phyloP scores from a whole-genome alignment of 2,888 invertebrate genomes.

The Cyclophora albipunctata region DNA sequence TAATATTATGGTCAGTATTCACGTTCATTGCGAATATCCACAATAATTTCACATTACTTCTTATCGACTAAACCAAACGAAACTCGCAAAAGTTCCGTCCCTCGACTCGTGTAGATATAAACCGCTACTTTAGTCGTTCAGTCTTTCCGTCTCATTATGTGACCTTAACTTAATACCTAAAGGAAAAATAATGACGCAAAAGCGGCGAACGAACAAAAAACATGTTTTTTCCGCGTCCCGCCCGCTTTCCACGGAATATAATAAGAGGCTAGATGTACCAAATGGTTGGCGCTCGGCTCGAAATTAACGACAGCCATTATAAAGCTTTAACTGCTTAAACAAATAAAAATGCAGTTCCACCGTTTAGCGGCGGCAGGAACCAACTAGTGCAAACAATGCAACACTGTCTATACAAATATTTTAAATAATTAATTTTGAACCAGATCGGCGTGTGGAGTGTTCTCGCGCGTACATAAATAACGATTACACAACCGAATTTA shows the following conservation, averaged over 20 bases:
- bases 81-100: too few species aligned
- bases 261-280: conserved; percentile 34
- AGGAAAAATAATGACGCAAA: conserved; percentile 16
- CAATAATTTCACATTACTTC: too few species aligned
- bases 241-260: conserved; percentile 23
- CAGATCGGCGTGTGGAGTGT: conserved; percentile 1
- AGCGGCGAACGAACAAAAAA: conserved; percentile 12
- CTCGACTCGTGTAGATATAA: too few species aligned
- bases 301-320: conserved; percentile 44
- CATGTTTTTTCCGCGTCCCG: conserved; percentile 24
- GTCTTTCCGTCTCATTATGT: conserved; percentile 15
- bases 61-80: too few species aligned
- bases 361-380: conserved; percentile 15
- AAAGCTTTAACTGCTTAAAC: conserved; percentile 31
- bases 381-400: conserved; percentile 3
- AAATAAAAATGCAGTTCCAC: conserved; percentile 36
- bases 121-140: conserved; percentile 8
- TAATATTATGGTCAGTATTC: too few species aligned
- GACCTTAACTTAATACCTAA: conserved; percentile 10
- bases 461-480: conserved; percentile 9
- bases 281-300: conserved; percentile 34
- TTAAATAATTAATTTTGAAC: conserved; percentile 6
- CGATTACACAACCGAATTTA: conserved; percentile 7
- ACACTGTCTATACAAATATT: conserved; percentile 14
- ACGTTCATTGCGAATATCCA: too few species aligned